These are phyloP conservation scores for Idaea straminata DNA, from an alignment of 2,888 invertebrate genomes.

Conservation along the genomic window DNA sequence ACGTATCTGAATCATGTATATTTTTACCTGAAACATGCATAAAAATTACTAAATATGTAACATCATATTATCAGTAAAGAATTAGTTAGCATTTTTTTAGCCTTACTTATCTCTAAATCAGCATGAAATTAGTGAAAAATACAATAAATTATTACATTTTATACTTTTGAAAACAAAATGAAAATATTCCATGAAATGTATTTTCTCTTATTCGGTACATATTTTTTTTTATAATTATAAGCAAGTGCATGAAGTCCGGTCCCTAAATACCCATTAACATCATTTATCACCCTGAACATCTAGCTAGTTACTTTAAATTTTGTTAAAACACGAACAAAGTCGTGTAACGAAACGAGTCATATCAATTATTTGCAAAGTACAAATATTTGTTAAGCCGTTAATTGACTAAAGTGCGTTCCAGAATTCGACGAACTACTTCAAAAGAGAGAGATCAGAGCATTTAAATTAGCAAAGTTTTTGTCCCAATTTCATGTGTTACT, in stretches of 20 bases:
- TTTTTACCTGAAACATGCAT: not conserved
- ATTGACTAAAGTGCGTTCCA: not conserved
- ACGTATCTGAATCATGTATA: not conserved
- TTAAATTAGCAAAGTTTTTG: too few species aligned
- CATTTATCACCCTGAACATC: slow-evolving; percentile 22
- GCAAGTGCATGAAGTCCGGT: not conserved
- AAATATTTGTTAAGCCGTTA: slow-evolving; percentile 30
- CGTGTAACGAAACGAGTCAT: slow-evolving; percentile 38
- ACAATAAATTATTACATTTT: too few species aligned
- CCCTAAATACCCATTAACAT: slow-evolving; percentile 6
- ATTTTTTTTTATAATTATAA: not conserved
- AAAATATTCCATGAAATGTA: too few species aligned
- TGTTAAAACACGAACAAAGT: slow-evolving; percentile 20
- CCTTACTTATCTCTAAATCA: not conserved
- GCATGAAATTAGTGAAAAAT: not conserved
- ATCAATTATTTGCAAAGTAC: slow-evolving; percentile 57
- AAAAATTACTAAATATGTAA: too few species aligned
- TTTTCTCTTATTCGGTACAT: too few species aligned
- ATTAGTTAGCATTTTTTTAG: too few species aligned
- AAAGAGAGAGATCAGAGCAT: too few species aligned
- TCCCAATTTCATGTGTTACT: too few species aligned
- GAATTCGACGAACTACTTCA: not conserved
- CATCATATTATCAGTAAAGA: not conserved
- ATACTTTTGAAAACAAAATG: too few species aligned
- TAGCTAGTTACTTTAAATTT: slow-evolving; percentile 19